Percentiles rank a stretch among this genome's conserved stretches.
These are phyloP conservation scores for Ricordea florida DNA, from an alignment of 92 coral and sea anemone species.

Conservation along the genomic window DNA sequence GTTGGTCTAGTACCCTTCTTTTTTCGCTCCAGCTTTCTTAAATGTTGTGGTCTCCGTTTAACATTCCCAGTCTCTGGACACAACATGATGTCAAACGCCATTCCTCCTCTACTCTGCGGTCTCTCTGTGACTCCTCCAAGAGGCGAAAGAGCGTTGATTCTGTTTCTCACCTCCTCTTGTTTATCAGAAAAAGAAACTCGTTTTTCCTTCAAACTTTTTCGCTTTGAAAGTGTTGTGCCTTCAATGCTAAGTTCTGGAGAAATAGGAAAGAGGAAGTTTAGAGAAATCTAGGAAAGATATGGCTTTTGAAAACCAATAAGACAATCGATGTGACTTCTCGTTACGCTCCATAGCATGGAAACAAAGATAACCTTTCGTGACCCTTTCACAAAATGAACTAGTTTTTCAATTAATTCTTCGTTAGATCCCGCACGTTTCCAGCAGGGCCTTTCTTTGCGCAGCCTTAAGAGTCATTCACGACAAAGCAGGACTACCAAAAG, in stretches of 20 bases:
- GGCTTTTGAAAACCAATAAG: not conserved
- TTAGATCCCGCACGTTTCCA: not conserved
- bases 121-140: slow-evolving; percentile 73
- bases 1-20: slow-evolving; percentile 74
- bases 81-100: slow-evolving; percentile 82
- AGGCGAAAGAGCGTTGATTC: slow-evolving; percentile 65
- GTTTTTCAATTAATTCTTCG: too few relatives aligned
- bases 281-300: not conserved
- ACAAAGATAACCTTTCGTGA: not conserved
- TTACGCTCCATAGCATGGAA: not conserved
- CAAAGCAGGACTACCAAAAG: not conserved
- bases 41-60: slow-evolving; percentile 79
- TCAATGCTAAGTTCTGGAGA: slow-evolving; percentile 73
- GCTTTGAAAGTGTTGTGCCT: slow-evolving; percentile 67
- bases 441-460: not conserved
- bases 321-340: not conserved
- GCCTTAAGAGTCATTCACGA: not conserved
- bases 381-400: not conserved
- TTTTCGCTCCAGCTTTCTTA: slow-evolving; percentile 77
- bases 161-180: slow-evolving; percentile 66
- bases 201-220: slow-evolving; percentile 81
- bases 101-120: slow-evolving; percentile 90
- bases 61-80: slow-evolving; percentile 95
- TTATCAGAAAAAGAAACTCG: slow-evolving; percentile 72
- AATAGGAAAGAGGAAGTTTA: not conserved